Conservation (phyloP, 2,113 vertebrate species). For the Tetraodon nigroviridis region DNA sequence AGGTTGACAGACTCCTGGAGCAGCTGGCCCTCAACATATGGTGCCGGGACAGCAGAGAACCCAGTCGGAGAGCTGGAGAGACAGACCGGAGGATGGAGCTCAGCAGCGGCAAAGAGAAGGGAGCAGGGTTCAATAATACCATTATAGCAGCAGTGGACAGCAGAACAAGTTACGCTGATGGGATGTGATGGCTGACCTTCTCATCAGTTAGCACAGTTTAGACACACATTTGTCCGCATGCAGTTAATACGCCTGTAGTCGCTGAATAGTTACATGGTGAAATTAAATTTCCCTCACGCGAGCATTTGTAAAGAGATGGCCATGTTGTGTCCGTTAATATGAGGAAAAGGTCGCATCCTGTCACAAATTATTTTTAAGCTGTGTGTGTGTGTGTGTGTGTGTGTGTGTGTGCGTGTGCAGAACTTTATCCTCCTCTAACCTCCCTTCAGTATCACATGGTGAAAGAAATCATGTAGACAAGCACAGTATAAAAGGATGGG, state of each 20-base stretch:
- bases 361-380: slow-evolving; percentile 27
- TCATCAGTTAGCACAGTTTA: slow-evolving; percentile 38
- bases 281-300: slow-evolving; percentile 28
- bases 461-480: slow-evolving; percentile 42
- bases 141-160: slow-evolving; percentile 28
- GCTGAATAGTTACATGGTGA: slow-evolving; percentile 36
- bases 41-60: slow-evolving; percentile 28
- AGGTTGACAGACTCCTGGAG: slow-evolving; percentile 34
- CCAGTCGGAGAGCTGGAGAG: slow-evolving; percentile 1
- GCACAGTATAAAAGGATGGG: slow-evolving; percentile 38
- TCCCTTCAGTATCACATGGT: slow-evolving; percentile 42
- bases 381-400: neutral
- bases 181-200: slow-evolving; percentile 63
- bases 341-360: slow-evolving; percentile 47
- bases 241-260: slow-evolving; percentile 39
- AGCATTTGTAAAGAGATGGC: slow-evolving; percentile 40
- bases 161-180: slow-evolving; percentile 40
- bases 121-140: slow-evolving; percentile 15
- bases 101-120: slow-evolving; percentile 18
- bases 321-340: slow-evolving; percentile 30
- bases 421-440: slow-evolving; percentile 2
- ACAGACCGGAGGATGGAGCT: neutral
- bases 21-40: slow-evolving; percentile 37
- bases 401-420: too few species aligned
- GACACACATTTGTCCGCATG: slow-evolving; percentile 36